These are phyloP conservation scores for Anableps anableps DNA, from an alignment of 2,797 vertebrate species.

Conservation along the genomic window DNA sequence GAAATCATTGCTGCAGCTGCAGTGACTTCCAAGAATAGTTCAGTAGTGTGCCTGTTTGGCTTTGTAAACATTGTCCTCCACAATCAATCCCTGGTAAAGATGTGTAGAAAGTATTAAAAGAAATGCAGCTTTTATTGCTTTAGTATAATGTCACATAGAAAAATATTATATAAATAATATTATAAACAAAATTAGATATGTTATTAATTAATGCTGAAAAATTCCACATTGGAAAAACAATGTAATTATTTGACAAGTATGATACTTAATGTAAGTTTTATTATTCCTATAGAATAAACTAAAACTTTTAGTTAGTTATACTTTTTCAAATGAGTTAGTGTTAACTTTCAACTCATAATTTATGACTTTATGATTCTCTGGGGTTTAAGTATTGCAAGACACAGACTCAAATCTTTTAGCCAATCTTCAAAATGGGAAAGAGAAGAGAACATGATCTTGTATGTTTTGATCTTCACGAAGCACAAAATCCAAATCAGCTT, in stretches of 20 bases:
- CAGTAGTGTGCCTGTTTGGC: constrained; percentile 18
- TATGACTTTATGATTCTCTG: neutral
- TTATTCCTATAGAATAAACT: neutral
- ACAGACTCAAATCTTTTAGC: neutral
- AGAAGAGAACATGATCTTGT: neutral
- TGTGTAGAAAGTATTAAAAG: neutral
- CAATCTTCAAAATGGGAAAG: neutral
- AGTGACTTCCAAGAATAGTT: constrained; percentile 43
- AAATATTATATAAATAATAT: neutral
- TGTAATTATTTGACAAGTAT: neutral
- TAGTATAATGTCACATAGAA: neutral
- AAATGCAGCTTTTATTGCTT: neutral
- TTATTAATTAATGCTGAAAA: neutral
- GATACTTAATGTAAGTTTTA: neutral
- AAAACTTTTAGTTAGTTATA: neutral
- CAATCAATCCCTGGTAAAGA: neutral
- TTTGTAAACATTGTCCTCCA: neutral
- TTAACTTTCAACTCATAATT: neutral
- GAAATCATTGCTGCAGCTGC: constrained; percentile 36
- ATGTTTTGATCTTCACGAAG: neutral
- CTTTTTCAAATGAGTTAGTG: neutral
- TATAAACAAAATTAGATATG: neutral
- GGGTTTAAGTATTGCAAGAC: neutral
- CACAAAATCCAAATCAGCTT: neutral
- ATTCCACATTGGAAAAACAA: neutral